These are phyloP conservation scores for Boulengeromyrus knoepffleri DNA, from an alignment of 2,113 vertebrate genomes.

Conservation along the genomic window DNA sequence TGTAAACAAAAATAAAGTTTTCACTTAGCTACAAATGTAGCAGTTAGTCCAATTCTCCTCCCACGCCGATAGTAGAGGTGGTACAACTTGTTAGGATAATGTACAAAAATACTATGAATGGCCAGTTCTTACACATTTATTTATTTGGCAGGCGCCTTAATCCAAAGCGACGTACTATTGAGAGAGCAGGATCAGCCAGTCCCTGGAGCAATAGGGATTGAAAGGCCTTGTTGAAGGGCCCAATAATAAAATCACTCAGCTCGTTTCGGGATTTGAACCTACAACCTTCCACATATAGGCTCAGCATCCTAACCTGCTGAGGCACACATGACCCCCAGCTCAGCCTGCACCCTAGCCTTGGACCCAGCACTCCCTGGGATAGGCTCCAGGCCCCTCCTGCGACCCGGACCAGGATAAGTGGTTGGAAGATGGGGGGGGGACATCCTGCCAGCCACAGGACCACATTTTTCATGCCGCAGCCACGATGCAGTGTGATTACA, in stretches of 20 bases:
- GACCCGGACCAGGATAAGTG: not conserved
- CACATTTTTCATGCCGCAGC: not conserved
- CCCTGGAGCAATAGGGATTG: not conserved
- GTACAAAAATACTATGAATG: not conserved
- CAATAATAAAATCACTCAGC: not conserved
- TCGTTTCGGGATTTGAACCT: not conserved
- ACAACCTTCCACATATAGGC: not conserved
- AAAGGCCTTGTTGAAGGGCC: not conserved
- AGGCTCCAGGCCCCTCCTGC: not conserved
- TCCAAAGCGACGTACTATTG: not conserved
- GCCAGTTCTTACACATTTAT: not conserved
- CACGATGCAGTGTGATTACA: not conserved
- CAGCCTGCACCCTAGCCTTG: not conserved
- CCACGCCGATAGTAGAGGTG: not conserved
- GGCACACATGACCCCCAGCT: not conserved
- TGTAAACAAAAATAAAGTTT: constrained; percentile 3
- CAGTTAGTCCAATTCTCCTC: not conserved
- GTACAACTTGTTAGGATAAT: not conserved
- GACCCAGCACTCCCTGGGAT: not conserved
- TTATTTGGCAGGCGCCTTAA: not conserved
- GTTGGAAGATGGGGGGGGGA: not conserved
- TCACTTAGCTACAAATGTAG: not conserved
- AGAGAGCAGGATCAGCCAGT: not conserved
- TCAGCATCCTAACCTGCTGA: not conserved
- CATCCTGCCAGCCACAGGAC: not conserved